A percentile compares a stretch with the other conserved stretches of the same genome.
Conservation (phyloP, 2,888 invertebrate species). For the Petrolisthes cinctipes region DNA sequence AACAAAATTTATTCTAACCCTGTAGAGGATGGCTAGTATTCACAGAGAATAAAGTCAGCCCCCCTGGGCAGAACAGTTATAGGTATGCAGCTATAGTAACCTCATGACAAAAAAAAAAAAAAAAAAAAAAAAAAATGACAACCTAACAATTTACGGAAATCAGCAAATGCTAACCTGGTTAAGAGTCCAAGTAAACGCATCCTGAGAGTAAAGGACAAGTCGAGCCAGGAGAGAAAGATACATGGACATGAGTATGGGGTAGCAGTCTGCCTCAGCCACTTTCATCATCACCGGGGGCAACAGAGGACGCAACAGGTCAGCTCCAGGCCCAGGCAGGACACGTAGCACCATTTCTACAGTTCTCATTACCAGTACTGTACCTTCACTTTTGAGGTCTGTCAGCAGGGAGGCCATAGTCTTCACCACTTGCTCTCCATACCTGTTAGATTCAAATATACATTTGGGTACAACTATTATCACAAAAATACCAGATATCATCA, state of each 20-base stretch:
- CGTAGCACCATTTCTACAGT: slow-evolving; percentile 83
- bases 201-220: slow-evolving; percentile 73
- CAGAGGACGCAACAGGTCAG: slow-evolving; percentile 69
- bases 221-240: slow-evolving; percentile 84
- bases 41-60: neutral
- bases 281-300: slow-evolving; percentile 76
- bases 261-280: slow-evolving; percentile 79
- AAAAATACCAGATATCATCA: no score
- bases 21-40: no score
- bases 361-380: slow-evolving; percentile 80
- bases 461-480: no score
- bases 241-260: slow-evolving; percentile 81
- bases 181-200: slow-evolving; percentile 55
- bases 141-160: neutral
- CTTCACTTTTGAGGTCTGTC: slow-evolving; percentile 83
- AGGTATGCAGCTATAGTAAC: neutral
- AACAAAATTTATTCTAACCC: no score
- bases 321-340: slow-evolving; percentile 80
- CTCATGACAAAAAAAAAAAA: neutral
- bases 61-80: neutral
- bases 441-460: slow-evolving; percentile 66
- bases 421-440: slow-evolving; percentile 80
- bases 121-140: neutral
- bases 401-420: slow-evolving; percentile 80
- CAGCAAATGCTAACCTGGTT: slow-evolving; percentile 37